Base-by-base conservation (phyloP, 2,888 invertebrate species). In the Plutella xylostella region DNA sequence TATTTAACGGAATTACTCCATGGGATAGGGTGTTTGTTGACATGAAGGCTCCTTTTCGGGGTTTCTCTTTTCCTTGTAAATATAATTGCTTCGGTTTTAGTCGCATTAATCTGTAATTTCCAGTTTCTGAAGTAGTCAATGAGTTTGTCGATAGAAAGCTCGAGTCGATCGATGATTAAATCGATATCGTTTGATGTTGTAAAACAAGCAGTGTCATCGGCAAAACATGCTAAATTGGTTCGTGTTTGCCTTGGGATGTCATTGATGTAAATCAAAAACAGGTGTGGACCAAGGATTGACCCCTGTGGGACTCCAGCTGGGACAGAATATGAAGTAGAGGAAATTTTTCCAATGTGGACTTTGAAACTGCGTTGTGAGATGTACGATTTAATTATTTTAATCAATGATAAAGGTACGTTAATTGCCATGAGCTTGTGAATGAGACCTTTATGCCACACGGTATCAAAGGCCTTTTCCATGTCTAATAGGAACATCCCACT, bases 151-250 rank as follows among this genome's bases (percentile, higher is more conserved):
- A 48, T 12, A 1, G 48, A 35, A 18, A 48, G 17, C 18, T 48
- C 46, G 1, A 44, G 25, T 9, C 46, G 17, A 12, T 45, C 45
- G 2, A 46, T 39, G 11, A 49, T 21, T 4, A 49, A 11, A 14
- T 47, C 37, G 1, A 17, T 11, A 34, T 49, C 49, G 11, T 14
- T 18, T 5, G 45, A 44, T 1, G 49, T 40, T 3, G 46, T 46
- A 9, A 25, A 38, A 5, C 44, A 48, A 14, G 49, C 49, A 1
- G 49, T 49, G 30, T 49, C 49, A 22, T 49, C 49, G 1, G 49
- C 49, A 30, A 42, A 49, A 19, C 44, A 45, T 1, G 46, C 46
- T 11, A 49, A 41, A 4, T n/a, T 40, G 0, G 47, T 49, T 9
- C 39, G 9, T 2, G 39, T 12, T 15, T 39, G 21, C n/a, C 14